Conservation (phyloP, 2,797 vertebrate species). For the Mallotus villosus region DNA sequence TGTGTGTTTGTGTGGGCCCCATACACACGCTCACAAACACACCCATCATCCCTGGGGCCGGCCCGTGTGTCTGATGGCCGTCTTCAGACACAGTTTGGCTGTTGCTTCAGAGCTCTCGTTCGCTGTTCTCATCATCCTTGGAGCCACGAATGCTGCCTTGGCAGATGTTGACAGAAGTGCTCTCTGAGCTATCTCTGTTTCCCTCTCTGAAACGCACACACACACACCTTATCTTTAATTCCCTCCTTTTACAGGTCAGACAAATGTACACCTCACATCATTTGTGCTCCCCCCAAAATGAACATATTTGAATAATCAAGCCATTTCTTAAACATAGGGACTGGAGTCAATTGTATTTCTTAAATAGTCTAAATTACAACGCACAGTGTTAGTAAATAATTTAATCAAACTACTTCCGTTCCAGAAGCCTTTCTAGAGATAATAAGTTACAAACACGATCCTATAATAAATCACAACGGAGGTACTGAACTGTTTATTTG, state of each 20-base stretch:
- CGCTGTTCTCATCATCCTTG: conserved; percentile 27
- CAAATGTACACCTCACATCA: background rate
- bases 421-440: too few relatives aligned
- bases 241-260: conserved; percentile 10
- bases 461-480: too few relatives aligned
- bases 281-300: background rate
- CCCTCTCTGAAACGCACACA: conserved; percentile 12
- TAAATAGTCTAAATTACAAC: too few relatives aligned
- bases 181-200: conserved; percentile 22
- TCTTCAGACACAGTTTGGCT: background rate
- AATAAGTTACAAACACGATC: too few relatives aligned
- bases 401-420: too few relatives aligned
- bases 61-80: background rate
- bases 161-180: conserved; percentile 48
- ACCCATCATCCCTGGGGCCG: too few relatives aligned
- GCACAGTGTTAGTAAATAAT: too few relatives aligned
- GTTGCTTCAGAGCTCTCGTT: background rate
- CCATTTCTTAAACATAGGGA: too few relatives aligned
- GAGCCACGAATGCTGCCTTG: conserved; percentile 47
- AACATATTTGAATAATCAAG: too few relatives aligned
- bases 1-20: background rate
- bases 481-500: too few relatives aligned
- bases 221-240: conserved; percentile 3
- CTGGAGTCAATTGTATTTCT: too few relatives aligned
- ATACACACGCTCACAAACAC: too few relatives aligned